Conservation (phyloP, 2,888 invertebrate species). For the Drosophila mercatorum region DNA sequence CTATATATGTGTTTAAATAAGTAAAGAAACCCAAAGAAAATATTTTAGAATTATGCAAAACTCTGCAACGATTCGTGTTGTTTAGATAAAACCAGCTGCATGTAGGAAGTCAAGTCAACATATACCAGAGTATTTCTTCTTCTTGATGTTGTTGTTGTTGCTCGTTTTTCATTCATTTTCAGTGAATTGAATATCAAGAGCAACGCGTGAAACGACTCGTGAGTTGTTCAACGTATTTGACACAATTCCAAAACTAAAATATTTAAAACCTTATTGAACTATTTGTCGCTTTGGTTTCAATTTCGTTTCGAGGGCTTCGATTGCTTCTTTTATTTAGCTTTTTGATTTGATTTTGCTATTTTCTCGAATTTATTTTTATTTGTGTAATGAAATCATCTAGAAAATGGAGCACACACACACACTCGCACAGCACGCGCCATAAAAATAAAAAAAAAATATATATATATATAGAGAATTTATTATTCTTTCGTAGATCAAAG, state of each 20-base stretch:
- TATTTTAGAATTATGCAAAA: conserved; percentile 30
- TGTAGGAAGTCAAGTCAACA: conserved; percentile 27
- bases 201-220: conserved; percentile 42
- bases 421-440: background rate
- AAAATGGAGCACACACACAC: conserved; percentile 54
- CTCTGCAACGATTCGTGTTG: conserved; percentile 39
- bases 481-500: conserved; percentile 67
- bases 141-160: background rate
- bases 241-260: conserved; percentile 43
- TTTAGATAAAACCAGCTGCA: conserved; percentile 10
- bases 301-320: conserved; percentile 22
- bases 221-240: conserved; percentile 17
- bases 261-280: conserved; percentile 63
- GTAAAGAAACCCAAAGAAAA: conserved; percentile 19
- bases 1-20: conserved; percentile 21
- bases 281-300: conserved; percentile 63
- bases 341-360: conserved; percentile 8
- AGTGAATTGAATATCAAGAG: conserved; percentile 47
- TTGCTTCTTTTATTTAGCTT: background rate
- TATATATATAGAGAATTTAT: conserved; percentile 18
- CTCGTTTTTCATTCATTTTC: conserved; percentile 8
- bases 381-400: conserved; percentile 57
- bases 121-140: conserved; percentile 2
- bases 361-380: conserved; percentile 19
- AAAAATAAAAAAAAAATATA: background rate